These are phyloP conservation scores for Mythimna pallens DNA, from an alignment of 2,888 invertebrate species.

Conservation along the genomic window DNA sequence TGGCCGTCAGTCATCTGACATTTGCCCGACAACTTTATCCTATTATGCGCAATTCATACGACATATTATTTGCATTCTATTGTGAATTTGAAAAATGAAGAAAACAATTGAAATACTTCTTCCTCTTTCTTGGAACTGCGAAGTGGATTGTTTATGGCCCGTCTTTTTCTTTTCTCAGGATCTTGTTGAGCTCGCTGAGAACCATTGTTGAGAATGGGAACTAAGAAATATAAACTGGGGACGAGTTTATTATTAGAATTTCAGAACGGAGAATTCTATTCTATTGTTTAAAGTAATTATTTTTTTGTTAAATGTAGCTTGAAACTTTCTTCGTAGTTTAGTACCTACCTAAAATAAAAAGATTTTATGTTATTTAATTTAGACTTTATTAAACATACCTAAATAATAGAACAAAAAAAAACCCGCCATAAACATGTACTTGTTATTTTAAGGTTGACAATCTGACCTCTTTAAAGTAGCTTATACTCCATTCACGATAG, in stretches of 20 bases:
- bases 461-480: too few relatives aligned
- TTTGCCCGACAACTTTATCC: conserved; percentile 69
- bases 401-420: too few relatives aligned
- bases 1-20: conserved; percentile 55
- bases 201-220: neutral
- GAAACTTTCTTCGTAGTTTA: neutral
- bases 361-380: too few relatives aligned
- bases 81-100: conserved; percentile 48
- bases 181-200: conserved; percentile 12
- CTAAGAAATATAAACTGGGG: conserved; percentile 2
- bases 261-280: conserved; percentile 4
- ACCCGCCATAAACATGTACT: too few relatives aligned
- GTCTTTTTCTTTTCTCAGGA: conserved; percentile 39
- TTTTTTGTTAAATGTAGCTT: neutral
- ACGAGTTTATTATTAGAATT: neutral
- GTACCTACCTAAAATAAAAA: neutral
- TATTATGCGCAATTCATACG: conserved; percentile 59
- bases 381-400: too few relatives aligned
- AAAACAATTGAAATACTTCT: conserved; percentile 41
- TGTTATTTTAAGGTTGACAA: too few relatives aligned
- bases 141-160: conserved; percentile 35
- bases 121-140: conserved; percentile 48
- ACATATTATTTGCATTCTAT: conserved; percentile 51
- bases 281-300: neutral
- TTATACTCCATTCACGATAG: too few relatives aligned